Conservation (phyloP, 2,888 invertebrate genomes). For the Podabrus alpinus region DNA sequence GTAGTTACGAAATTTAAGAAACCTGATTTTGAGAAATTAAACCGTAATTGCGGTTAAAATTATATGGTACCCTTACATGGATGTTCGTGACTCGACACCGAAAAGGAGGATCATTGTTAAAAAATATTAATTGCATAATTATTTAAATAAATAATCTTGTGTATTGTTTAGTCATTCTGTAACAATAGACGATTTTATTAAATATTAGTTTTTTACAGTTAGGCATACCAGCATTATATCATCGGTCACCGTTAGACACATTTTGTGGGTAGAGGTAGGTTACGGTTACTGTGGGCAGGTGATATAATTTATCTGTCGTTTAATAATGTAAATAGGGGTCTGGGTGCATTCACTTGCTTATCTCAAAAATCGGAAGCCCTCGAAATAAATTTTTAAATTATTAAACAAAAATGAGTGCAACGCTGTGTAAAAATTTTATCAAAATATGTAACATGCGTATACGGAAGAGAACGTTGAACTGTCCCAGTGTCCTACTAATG, state of each 20-base stretch:
- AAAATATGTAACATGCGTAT: constrained; percentile 10
- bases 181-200: neutral
- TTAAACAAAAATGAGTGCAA: neutral
- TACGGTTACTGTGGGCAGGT: constrained; percentile 35
- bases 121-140: neutral
- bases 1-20: neutral
- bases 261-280: constrained; percentile 26
- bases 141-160: neutral
- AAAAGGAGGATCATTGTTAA: neutral
- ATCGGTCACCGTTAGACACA: constrained; percentile 22
- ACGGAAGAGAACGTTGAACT: constrained; percentile 51
- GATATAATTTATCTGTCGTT: constrained; percentile 35
- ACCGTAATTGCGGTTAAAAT: neutral
- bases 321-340: constrained; percentile 32
- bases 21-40: neutral
- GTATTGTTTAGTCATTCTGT: neutral
- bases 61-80: neutral
- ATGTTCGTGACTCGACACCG: neutral
- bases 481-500: constrained; percentile 56
- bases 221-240: constrained; percentile 17
- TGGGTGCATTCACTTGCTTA: neutral
- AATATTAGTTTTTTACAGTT: constrained; percentile 19
- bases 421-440: neutral
- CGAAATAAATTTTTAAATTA: neutral
- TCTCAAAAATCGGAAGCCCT: neutral